Evolutionary conservation across 2,797 vertebrate species (phyloP), one percentile per base, ranked within the genome.

Genomic region (Martes flavigula): DNA sequence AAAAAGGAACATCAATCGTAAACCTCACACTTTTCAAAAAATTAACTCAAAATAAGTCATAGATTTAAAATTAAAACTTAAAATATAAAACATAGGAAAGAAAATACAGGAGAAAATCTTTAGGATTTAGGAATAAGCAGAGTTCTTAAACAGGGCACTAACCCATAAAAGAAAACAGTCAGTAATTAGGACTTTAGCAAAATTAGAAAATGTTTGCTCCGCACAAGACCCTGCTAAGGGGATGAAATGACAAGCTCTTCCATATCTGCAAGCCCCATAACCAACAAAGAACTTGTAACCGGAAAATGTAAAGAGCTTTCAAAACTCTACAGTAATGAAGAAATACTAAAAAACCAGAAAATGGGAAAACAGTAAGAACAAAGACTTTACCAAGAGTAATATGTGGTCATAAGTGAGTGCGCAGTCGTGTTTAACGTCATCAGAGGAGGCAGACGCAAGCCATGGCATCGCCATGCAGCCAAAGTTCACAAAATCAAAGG

Each of bases 61-160:
- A 56, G 48, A 32, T 90, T 90, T 38, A 85, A 78, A 58, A 38
- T 78, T 54, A 66, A 85, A 78, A 58, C 32, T 78, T 54, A 66
- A 85, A 84, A 54, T 64, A 77, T 66, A 75, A 66, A 82, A 82
- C 25, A 58, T 21, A 25, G 35, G 35, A 78, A 56, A 78, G 70
- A 38, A 73, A 92, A 90, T 38, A 32, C 7, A 70, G 35, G 25
- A 87, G 56, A 35, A 43, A 32, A 66, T 46, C 7, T 54, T 87
- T 27, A 66, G 21, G 35, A 81, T 35, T 95, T 64, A 51, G 54
- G 18, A 54, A 51, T 27, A 60, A 40, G 38, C 0, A 23, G 32
- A 7, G 4, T 81, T 87, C 51, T 91, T 86, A 72, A 40, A 81
- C 32, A 58, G 38, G 21, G 35, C 35, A 72, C 11, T 56, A 43